These are phyloP conservation scores for Manis javanica DNA, from an alignment of 2,797 vertebrate species.

Conservation along the genomic window DNA sequence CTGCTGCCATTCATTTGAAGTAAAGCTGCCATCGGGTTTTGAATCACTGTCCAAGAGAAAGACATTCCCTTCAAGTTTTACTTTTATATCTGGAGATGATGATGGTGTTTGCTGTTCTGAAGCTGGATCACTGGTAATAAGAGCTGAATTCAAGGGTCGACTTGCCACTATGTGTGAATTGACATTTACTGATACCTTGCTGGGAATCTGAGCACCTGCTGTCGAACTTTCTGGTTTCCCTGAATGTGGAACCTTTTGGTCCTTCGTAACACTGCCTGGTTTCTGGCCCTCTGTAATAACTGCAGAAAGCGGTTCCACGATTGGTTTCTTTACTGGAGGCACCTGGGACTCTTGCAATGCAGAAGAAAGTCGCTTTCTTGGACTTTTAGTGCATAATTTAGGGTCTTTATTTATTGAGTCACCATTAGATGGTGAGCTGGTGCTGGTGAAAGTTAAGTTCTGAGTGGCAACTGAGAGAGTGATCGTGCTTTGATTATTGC, in stretches of 20 bases:
- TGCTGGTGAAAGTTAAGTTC: conserved; percentile 87
- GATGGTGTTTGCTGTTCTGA: conserved; percentile 88
- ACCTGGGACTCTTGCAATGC: conserved; percentile 91
- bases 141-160: conserved; percentile 84
- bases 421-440: conserved; percentile 85
- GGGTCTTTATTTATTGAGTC: conserved; percentile 88
- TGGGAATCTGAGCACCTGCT: conserved; percentile 84
- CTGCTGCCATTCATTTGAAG: conserved; percentile 91
- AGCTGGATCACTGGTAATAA: conserved; percentile 84
- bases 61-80: conserved; percentile 89
- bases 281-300: conserved; percentile 85
- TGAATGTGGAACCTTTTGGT: conserved; percentile 85
- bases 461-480: conserved; percentile 86
- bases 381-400: conserved; percentile 90
- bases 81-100: conserved; percentile 89
- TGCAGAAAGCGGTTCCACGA: conserved; percentile 89
- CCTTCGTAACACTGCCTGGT: conserved; percentile 82
- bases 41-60: conserved; percentile 90
- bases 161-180: conserved; percentile 85
- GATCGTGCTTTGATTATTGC: conserved; percentile 90
- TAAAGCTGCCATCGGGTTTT: conserved; percentile 88
- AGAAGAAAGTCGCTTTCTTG: conserved; percentile 93
- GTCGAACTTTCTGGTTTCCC: conserved; percentile 89
- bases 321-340: conserved; percentile 94
- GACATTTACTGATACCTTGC: conserved; percentile 87